Conservation (phyloP, 2,888 invertebrate genomes). For the Acleris literana region DNA sequence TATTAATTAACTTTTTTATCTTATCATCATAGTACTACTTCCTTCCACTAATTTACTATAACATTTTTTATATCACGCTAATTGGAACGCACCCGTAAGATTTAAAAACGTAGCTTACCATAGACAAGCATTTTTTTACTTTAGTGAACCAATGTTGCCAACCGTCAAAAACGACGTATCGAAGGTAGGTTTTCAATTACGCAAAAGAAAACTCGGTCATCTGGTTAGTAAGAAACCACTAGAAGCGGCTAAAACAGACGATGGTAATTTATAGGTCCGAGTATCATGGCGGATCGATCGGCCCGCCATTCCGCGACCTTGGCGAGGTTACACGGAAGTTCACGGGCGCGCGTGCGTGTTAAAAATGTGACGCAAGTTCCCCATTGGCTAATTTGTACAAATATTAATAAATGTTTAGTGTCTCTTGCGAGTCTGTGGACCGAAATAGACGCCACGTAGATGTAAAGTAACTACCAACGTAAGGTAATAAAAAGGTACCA, state of each 20-base stretch:
- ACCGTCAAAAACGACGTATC: not conserved
- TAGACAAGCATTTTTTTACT: not conserved
- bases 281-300: slow-evolving; percentile 65
- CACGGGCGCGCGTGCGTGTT: slow-evolving; percentile 64
- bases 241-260: slow-evolving; percentile 65
- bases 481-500: no score
- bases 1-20: slow-evolving; percentile 45
- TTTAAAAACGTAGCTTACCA: slow-evolving; percentile 9
- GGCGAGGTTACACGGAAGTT: slow-evolving; percentile 76
- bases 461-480: no score
- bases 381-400: slow-evolving; percentile 40
- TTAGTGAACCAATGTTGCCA: not conserved
- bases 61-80: slow-evolving; percentile 12
- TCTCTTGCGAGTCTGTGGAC: slow-evolving; percentile 23
- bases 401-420: slow-evolving; percentile 29
- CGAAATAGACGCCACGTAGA: slow-evolving; percentile 6
- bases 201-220: slow-evolving; percentile 76
- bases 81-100: slow-evolving; percentile 15
- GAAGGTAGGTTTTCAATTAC: slow-evolving; percentile 60
- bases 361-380: slow-evolving; percentile 43
- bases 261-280: slow-evolving; percentile 60
- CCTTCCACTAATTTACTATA: slow-evolving; percentile 9
- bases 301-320: slow-evolving; percentile 66
- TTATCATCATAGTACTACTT: slow-evolving; percentile 7
- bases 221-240: slow-evolving; percentile 54